Base-by-base conservation (phyloP, 2,113 vertebrate species). In the Sialia sialis region DNA sequence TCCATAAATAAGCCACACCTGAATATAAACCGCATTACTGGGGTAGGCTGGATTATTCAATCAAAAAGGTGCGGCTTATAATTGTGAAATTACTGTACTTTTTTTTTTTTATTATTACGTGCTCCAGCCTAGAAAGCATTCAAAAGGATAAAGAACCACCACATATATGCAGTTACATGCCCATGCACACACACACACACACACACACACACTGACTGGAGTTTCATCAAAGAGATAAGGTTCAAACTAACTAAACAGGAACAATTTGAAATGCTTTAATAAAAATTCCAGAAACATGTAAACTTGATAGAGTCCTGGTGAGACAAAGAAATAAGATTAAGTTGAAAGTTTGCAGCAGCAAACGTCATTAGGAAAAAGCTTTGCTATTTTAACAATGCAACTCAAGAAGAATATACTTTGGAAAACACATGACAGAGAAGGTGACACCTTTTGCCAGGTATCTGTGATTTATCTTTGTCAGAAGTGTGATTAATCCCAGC, bases 181-280 rank as follows among this genome's bases (percentile, higher is more conserved):
- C 13, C 2, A 18, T 6, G 2, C 10, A 12, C 26, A 30, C 19
- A 10, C 2, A 19, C 17, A 27, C 14, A 26, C 10, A 19, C 36
- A 52, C 4, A 22, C 7, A 25, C 11, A 46, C 7, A 27, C 4
- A 30, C 15, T 54, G 18, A 44, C 34, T 16, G 38, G 32, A 36
- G 38, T 16, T 56, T 30, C 14, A 34, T 25, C 29, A 16, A 60
- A 46, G 56, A 49, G 19, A 16, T 20, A 34, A 84, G 10, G 16
- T 19, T 55, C 27, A 70, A 56, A 60, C 6, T 3, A 52, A 77
- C 5, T 44, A 48, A 87, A 43, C 7, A 66, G 56, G 23, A 80
- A 29, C 4, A 70, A 27, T 36, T 34, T 51, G 32, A 92, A 66
- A 48, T 39, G 7, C 6, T 87, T 74, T 58, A 63, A 18, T 34